Percentiles rank a stretch among this genome's conserved stretches.
These are phyloP conservation scores for Arctia plantaginis DNA, from an alignment of 2,888 invertebrate species.

Conservation along the genomic window DNA sequence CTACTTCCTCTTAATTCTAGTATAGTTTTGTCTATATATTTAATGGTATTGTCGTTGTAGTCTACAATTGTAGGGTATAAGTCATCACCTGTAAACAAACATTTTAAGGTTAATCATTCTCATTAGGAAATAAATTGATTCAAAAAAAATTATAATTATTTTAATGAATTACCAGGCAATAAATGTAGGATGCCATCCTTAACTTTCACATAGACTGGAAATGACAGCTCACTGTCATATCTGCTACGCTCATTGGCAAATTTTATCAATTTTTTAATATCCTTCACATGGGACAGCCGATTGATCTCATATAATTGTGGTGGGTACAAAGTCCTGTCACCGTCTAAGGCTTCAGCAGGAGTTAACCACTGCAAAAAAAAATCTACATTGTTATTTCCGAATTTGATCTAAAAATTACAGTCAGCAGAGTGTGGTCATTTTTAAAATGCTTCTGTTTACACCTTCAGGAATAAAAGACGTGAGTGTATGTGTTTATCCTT, in stretches of 20 bases:
- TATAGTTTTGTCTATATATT: slow-evolving; percentile 67
- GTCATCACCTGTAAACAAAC: slow-evolving; percentile 80
- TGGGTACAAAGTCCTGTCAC: slow-evolving; percentile 86
- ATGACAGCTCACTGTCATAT: slow-evolving; percentile 82
- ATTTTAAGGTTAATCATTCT: not conserved
- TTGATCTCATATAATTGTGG: slow-evolving; percentile 93
- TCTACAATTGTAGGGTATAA: slow-evolving; percentile 78
- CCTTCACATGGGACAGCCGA: slow-evolving; percentile 85
- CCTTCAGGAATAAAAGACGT: too few species aligned
- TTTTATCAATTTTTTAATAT: slow-evolving; percentile 85
- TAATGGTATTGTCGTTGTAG: slow-evolving; percentile 59
- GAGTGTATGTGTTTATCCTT: too few species aligned
- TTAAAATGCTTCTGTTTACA: too few species aligned
- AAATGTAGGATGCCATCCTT: slow-evolving; percentile 87
- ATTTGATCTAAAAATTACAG: not conserved
- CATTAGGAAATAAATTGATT: not conserved
- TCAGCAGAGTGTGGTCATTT: too few species aligned
- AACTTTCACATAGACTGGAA: slow-evolving; percentile 85
- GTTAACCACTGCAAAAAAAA: slow-evolving; percentile 88
- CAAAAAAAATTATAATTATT: too few species aligned
- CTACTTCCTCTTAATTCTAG: slow-evolving; percentile 68
- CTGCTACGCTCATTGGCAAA: slow-evolving; percentile 87
- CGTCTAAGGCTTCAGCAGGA: slow-evolving; percentile 84
- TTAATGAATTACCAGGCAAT: slow-evolving; percentile 86
- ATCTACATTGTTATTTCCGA: not conserved